phyloP scores from a whole-genome alignment of 2,797 vertebrate genomes.

The Morelia viridis region DNA sequence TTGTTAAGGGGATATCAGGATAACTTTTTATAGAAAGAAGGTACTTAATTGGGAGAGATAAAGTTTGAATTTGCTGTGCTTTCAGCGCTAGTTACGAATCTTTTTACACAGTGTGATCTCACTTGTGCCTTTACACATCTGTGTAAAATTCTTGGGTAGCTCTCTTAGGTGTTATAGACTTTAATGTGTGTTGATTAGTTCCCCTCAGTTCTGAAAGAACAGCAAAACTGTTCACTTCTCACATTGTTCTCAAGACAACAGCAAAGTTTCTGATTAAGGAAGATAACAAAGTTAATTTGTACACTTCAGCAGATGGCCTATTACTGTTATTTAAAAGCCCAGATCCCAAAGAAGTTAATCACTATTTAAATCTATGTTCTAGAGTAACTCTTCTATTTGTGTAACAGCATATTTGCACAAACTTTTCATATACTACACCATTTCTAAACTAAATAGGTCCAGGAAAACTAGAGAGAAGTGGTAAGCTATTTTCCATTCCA shows the following conservation, averaged over 20 bases:
- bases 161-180: neutral
- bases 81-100: neutral
- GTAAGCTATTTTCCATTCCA: neutral
- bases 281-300: neutral
- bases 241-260: neutral
- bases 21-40: neutral
- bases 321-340: neutral
- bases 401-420: neutral
- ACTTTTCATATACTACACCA: neutral
- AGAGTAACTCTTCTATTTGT: neutral
- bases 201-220: neutral
- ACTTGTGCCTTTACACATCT: slow-evolving; percentile 5
- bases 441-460: neutral
- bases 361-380: neutral
- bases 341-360: neutral
- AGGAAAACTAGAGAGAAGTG: neutral
- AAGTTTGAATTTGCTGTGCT: neutral
- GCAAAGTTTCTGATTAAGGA: neutral
- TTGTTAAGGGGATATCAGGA: neutral
- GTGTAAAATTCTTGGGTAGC: neutral
- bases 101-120: neutral
- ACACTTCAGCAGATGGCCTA: neutral
- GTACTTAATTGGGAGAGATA: neutral
- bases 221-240: neutral
- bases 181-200: neutral